These are phyloP conservation scores for Charanyca ferruginea DNA, from an alignment of 2,888 invertebrate species.

Conservation along the genomic window DNA sequence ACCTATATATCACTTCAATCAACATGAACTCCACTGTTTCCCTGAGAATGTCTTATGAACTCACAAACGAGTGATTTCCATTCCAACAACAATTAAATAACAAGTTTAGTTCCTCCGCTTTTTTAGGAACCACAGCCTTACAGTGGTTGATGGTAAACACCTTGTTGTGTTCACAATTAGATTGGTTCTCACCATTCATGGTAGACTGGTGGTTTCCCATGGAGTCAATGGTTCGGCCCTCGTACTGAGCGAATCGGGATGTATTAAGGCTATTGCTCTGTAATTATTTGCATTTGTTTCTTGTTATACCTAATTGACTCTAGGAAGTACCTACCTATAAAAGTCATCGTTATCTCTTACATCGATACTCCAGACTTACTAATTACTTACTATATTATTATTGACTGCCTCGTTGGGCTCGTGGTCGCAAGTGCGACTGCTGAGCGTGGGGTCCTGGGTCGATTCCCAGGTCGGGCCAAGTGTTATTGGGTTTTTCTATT, in stretches of 20 bases:
- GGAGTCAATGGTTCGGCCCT: conserved; percentile 65
- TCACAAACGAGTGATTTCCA: conserved; percentile 27
- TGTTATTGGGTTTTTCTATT: too few species aligned
- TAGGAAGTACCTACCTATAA: too few species aligned
- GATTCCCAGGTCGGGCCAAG: too few species aligned
- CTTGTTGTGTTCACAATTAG: conserved; percentile 60
- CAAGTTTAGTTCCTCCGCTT: conserved; percentile 26
- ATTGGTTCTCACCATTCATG: conserved; percentile 72
- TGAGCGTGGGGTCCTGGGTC: too few species aligned
- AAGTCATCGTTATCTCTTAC: too few species aligned
- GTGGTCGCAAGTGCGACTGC: too few species aligned
- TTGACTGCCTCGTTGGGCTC: too few species aligned
- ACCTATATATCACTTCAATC: not conserved
- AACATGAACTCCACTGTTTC: conserved; percentile 36
- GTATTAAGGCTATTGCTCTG: conserved; percentile 26
- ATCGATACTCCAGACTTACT: too few species aligned
- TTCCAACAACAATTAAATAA: conserved; percentile 49
- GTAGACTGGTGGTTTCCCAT: conserved; percentile 67
- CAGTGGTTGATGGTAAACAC: conserved; percentile 56
- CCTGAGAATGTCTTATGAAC: conserved; percentile 50
- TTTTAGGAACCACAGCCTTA: conserved; percentile 46
- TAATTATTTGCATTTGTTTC: conserved; percentile 30
- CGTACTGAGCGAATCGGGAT: conserved; percentile 31
- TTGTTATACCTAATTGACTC: conserved; percentile 12
- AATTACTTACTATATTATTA: too few species aligned